Base-by-base conservation (phyloP, 2,797 vertebrate species). In the Arnoldichthys spilopterus region DNA sequence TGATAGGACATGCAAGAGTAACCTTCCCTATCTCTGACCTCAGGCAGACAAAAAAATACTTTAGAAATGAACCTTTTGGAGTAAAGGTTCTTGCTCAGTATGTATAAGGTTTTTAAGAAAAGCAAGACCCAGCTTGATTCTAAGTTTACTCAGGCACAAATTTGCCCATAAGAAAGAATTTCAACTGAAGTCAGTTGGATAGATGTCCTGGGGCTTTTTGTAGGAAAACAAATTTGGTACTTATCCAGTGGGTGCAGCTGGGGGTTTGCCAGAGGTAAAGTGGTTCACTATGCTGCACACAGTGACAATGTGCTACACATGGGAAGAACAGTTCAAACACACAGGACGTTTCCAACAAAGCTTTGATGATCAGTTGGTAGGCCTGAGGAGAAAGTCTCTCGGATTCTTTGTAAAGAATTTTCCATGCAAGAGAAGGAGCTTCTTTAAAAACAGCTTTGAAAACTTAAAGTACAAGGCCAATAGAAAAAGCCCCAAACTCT, bases 91-190 rank as follows among this genome's bases (percentile, higher is more conserved):
- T 26, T 56, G 56, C 58, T 61, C 20, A 51, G n/a, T 16, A 69
- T 6, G 0, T 47, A 51, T 49, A 53, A 40, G 28, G 28, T 72
- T 49, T 58, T 66, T n/a, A 51, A 28, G 30, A 64, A 64, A 77
- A 77, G 40, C 84, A 84, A 79, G 78, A 83, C 78, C 64, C 78
- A 15, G 71, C 86, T 76, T 83, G 82, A 85, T 70, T 30, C n/a
- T 40, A 54, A 79, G 58, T 79, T 69, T 79, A 79, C 82, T 78
- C 54, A 43, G 67, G 72, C 79, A 82, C 66, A 73, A 79, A 74
- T 74, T 76, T 84, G 72, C 73, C 73, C 74, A 73, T n/a, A 62
- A 56, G 58, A 71, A 74, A 24, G 54, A 69, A 43, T 40, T 28
- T 34, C 45, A 72, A 43, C 7, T 20, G 5, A 24, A n/a, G 15